Evolutionary conservation across 2,797 vertebrate species (phyloP).

Genomic region (Tapera naevia): DNA sequence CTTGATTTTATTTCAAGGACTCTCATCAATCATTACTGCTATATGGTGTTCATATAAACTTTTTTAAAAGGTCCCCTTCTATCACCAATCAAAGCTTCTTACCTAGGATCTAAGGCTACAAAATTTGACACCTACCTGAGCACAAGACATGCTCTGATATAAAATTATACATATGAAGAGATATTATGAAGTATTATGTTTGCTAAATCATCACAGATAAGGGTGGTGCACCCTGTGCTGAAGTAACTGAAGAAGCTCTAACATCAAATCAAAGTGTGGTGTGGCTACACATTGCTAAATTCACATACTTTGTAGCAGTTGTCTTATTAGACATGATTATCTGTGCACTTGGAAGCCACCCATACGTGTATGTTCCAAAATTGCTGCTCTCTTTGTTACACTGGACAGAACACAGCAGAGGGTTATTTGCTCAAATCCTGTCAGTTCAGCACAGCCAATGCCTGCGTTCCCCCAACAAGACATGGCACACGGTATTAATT

Average conservation of each 20-base stretch:
- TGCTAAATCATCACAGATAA: neutral
- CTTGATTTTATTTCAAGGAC: neutral
- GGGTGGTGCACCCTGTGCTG: neutral
- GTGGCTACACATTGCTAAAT: neutral
- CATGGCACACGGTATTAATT: fast-evolving
- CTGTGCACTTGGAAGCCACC: neutral
- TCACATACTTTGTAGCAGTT: neutral
- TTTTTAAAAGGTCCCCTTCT: neutral
- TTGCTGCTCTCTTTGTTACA: neutral
- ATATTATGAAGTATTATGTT: neutral
- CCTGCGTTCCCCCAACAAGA: neutral
- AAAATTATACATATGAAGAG: neutral
- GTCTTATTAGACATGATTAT: neutral
- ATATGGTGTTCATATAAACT: neutral
- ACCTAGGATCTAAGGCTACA: neutral
- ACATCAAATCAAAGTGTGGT: neutral
- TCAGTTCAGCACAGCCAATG: neutral
- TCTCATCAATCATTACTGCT: neutral
- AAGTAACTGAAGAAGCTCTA: neutral
- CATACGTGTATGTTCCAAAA: neutral
- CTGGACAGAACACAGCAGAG: neutral
- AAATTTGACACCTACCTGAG: neutral
- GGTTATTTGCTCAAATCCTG: neutral
- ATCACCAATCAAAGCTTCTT: neutral
- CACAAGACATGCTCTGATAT: neutral